Evolutionary conservation across 1,140 invertebrate genomes (phyloP).

Genomic region (Zaprionus kolodkinae): DNA sequence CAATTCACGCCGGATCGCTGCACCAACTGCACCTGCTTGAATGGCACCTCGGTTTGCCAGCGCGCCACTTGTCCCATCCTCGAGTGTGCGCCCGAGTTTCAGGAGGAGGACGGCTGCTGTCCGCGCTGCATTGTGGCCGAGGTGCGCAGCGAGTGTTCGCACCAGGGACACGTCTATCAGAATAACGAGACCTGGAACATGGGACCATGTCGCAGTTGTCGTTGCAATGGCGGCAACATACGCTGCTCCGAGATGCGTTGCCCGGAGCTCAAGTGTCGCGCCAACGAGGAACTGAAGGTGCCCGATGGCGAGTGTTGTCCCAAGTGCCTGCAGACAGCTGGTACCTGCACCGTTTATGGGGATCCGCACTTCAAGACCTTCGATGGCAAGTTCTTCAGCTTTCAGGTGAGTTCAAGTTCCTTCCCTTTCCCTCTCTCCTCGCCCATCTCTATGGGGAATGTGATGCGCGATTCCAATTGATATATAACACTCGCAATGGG

Average conservation of each 20-base stretch:
- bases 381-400: slow-evolving; percentile 95
- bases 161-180: slow-evolving; percentile 87
- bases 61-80: slow-evolving; percentile 92
- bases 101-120: slow-evolving; percentile 91
- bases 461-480: slow-evolving; percentile 19
- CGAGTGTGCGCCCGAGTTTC: slow-evolving; percentile 90
- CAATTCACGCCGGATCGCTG: slow-evolving; percentile 88
- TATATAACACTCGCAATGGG: slow-evolving; percentile 20
- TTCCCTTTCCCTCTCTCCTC: neutral
- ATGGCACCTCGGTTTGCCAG: slow-evolving; percentile 91
- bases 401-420: slow-evolving; percentile 86
- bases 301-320: slow-evolving; percentile 93
- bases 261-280: slow-evolving; percentile 88
- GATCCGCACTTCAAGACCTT: slow-evolving; percentile 97
- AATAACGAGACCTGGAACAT: slow-evolving; percentile 94
- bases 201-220: slow-evolving; percentile 94
- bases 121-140: slow-evolving; percentile 89
- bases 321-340: slow-evolving; percentile 93
- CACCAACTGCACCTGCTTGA: slow-evolving; percentile 92
- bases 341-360: slow-evolving; percentile 95
- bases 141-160: slow-evolving; percentile 87
- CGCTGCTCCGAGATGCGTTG: slow-evolving; percentile 92
- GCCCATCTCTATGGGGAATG: slow-evolving; percentile 32
- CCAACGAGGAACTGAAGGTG: slow-evolving; percentile 89
- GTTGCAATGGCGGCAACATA: slow-evolving; percentile 91